Conservation (phyloP, 1,140 invertebrate species). For the Prorops nasuta region DNA sequence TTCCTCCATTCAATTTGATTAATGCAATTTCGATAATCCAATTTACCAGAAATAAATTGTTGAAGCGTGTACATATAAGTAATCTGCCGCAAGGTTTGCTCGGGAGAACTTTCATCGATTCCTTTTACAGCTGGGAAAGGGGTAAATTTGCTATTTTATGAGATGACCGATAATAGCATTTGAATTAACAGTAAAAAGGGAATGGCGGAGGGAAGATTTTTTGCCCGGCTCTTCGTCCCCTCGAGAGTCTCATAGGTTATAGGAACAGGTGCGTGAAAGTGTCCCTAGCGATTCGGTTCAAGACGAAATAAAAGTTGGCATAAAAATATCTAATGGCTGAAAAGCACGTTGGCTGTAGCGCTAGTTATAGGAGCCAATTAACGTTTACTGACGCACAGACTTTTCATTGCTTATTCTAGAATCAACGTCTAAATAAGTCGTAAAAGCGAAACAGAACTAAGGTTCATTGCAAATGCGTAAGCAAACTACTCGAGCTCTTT, state of each 20-base stretch:
- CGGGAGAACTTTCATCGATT: not conserved
- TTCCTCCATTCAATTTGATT: not conserved
- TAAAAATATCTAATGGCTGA: not conserved
- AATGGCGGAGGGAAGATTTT: not conserved
- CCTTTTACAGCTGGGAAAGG: not conserved
- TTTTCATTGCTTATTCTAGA: too few species aligned
- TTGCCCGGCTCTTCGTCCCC: too few species aligned
- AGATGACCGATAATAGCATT: not conserved
- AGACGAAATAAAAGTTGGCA: not conserved
- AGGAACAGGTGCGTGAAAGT: not conserved
- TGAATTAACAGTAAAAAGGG: not conserved
- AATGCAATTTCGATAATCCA: too few species aligned
- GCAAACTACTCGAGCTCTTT: constrained; percentile 42
- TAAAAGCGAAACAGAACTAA: too few species aligned
- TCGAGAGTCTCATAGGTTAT: not conserved
- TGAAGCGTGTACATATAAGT: not conserved
- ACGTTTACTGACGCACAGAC: too few species aligned
- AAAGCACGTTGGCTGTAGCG: not conserved
- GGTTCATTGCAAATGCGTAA: constrained; percentile 43
- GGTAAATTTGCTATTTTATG: not conserved
- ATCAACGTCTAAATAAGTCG: too few species aligned
- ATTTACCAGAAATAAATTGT: not conserved
- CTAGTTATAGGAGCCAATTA: too few species aligned
- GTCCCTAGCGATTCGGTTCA: not conserved
- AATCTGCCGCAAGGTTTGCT: not conserved